A percentile compares a stretch with the other conserved stretches of the same genome.
phyloP scores from a whole-genome alignment of 2,888 invertebrate species.

The Chalcis sispes region DNA sequence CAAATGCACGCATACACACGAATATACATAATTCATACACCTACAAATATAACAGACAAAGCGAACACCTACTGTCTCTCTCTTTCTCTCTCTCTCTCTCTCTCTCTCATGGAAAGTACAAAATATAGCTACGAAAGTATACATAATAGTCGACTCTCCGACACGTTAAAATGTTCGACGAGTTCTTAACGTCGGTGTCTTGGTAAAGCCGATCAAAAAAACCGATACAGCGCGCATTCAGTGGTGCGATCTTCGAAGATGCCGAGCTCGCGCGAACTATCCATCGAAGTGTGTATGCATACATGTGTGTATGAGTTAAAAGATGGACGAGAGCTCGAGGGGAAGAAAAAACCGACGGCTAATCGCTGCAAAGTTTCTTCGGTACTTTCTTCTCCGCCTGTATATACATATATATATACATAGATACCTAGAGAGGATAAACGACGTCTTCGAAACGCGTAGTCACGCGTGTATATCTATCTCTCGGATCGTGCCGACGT shows the following conservation, averaged over 20 bases:
- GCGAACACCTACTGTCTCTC: not conserved
- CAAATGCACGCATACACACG: too few species aligned
- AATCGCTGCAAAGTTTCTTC: constrained; percentile 33
- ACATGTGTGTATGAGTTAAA: not conserved
- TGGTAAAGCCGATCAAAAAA: constrained; percentile 23
- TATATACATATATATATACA: not conserved
- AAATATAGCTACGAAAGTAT: not conserved
- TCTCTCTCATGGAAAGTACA: constrained; percentile 14
- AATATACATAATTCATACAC: too few species aligned
- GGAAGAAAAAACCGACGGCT: constrained; percentile 9
- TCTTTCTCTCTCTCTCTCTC: too few species aligned
- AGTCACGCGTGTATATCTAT: constrained; percentile 63
- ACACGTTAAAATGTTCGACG: not conserved
- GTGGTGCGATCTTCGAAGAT: not conserved
- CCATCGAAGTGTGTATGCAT: too few species aligned
- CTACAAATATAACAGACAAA: constrained; percentile 1
- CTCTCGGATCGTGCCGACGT: too few species aligned
- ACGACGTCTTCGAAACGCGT: constrained; percentile 59
- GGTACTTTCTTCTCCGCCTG: constrained; percentile 4
- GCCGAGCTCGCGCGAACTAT: not conserved
- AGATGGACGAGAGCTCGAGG: not conserved
- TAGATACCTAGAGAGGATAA: not conserved
- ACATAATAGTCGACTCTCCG: too few species aligned
- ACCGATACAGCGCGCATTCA: constrained; percentile 21
- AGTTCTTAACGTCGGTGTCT: not conserved